A percentile compares a stretch with the other conserved stretches of the same genome.
Conservation (phyloP, 1,140 invertebrate species). For the Drosophila ercepeae region DNA sequence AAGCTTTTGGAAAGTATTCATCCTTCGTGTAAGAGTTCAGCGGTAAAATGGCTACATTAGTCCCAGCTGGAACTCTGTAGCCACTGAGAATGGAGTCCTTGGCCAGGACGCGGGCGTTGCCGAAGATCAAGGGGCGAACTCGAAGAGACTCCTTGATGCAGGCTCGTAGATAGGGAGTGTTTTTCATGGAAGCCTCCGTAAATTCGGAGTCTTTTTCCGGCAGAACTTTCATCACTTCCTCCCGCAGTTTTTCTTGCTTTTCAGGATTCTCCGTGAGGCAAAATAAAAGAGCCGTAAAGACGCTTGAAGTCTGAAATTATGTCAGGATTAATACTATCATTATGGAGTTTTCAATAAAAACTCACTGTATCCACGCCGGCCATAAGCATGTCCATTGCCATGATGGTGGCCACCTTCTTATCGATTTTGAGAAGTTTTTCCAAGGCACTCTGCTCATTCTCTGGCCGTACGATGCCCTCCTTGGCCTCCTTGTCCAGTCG, state of each 20-base stretch:
- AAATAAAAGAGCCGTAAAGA: conserved; percentile 38
- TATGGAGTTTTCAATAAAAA: not conserved
- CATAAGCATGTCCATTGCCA: conserved; percentile 83
- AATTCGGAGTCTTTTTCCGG: conserved; percentile 84
- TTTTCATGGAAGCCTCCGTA: conserved; percentile 85
- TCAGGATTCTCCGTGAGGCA: conserved; percentile 89
- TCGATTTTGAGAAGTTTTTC: conserved; percentile 84
- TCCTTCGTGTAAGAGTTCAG: conserved; percentile 71
- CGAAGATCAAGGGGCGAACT: conserved; percentile 84
- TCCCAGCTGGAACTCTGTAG: conserved; percentile 86
- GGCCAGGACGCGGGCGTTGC: conserved; percentile 83
- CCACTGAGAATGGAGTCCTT: conserved; percentile 85
- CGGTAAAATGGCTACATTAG: conserved; percentile 81
- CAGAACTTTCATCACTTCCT: conserved; percentile 87
- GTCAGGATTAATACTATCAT: not conserved
- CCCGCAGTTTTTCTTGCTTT: conserved; percentile 88
- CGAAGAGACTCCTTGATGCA: conserved; percentile 87
- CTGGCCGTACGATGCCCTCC: conserved; percentile 31
- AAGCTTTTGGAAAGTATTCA: conserved; percentile 84
- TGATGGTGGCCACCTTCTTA: conserved; percentile 83
- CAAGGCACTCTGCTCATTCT: conserved; percentile 74
- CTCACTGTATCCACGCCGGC: conserved; percentile 82
- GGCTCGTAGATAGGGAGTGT: conserved; percentile 87
- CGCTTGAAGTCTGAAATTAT: conserved; percentile 49
- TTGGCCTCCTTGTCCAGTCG: conserved; percentile 55